Conservation (phyloP, 2,797 vertebrate species). For the Rhincodon typus region DNA sequence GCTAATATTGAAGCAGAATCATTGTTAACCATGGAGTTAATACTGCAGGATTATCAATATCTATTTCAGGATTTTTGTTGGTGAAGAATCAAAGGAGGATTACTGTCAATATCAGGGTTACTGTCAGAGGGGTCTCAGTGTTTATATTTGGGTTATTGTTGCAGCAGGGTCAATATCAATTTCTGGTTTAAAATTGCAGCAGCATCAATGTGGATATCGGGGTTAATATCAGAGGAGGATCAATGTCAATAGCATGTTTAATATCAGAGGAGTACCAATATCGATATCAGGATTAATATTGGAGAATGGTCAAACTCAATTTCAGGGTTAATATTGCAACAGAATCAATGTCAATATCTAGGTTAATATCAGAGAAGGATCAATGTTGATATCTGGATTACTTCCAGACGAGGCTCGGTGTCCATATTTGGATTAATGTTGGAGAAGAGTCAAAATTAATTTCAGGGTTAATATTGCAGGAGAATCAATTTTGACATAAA, state of each 20-base stretch:
- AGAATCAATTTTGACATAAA: background rate
- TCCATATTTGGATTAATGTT: background rate
- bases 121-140: too few relatives aligned
- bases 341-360: background rate
- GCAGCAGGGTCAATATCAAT: too few relatives aligned
- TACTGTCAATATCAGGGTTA: too few relatives aligned
- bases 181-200: too few relatives aligned
- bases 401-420: background rate
- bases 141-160: too few relatives aligned
- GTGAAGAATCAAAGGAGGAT: too few relatives aligned
- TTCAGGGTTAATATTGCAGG: background rate
- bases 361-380: background rate
- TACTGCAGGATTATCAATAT: background rate
- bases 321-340: background rate
- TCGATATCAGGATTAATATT: background rate
- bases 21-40: too few relatives aligned
- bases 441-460: background rate
- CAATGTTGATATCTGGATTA: background rate
- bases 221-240: background rate
- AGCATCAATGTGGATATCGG: background rate
- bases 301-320: background rate
- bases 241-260: too few relatives aligned
- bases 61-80: too few relatives aligned
- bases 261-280: too few relatives aligned
- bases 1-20: background rate